phyloP scores from a whole-genome alignment of 2,797 vertebrate genomes.

The Lepilemur septentrionalis region DNA sequence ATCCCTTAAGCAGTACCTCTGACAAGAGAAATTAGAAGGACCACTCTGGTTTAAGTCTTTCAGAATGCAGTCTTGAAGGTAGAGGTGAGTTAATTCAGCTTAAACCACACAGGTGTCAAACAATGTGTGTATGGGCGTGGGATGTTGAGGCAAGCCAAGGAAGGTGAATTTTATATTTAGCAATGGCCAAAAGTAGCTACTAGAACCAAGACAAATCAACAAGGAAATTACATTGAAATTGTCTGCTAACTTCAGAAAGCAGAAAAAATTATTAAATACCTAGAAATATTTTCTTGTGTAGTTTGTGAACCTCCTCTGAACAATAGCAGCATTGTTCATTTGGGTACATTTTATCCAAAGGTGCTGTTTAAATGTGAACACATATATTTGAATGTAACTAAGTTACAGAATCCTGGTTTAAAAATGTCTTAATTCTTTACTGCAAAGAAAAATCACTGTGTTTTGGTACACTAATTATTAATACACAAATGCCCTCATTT shows the following conservation, averaged over 20 bases:
- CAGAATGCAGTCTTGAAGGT: background rate
- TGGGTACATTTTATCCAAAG: background rate
- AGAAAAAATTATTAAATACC: constrained; percentile 20
- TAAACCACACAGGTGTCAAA: background rate
- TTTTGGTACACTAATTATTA: background rate
- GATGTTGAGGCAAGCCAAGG: rapidly evolving
- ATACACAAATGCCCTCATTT: background rate
- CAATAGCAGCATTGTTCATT: background rate
- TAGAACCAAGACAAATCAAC: background rate
- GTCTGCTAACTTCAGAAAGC: background rate
- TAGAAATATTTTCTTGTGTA: background rate
- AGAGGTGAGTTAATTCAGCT: background rate
- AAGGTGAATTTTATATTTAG: background rate
- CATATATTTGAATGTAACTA: background rate
- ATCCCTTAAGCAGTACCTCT: background rate
- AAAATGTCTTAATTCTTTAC: background rate
- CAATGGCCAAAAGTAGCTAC: background rate
- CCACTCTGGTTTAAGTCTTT: background rate
- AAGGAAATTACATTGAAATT: background rate
- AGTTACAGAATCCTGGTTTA: background rate
- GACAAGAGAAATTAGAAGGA: background rate
- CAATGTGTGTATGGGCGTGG: background rate
- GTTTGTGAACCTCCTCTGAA: background rate
- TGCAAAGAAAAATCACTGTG: background rate
- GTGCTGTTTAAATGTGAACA: background rate